These are phyloP conservation scores for Sebastes cheni DNA, from an alignment of 2,797 vertebrate species.

Conservation along the genomic window DNA sequence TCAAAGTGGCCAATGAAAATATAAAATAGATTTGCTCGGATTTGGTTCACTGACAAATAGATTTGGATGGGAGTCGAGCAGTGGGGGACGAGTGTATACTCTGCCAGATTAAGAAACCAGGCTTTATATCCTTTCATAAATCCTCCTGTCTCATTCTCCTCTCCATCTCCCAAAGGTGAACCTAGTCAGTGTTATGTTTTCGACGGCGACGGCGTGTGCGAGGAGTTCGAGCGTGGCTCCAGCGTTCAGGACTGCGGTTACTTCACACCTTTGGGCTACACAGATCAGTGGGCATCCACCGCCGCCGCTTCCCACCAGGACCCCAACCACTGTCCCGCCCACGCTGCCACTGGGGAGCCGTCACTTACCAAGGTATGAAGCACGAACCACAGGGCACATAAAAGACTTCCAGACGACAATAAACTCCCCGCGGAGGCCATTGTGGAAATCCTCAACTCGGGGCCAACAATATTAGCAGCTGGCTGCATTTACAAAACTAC, in stretches of 20 bases:
- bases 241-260: slow-evolving; percentile 90
- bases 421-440: not conserved
- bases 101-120: slow-evolving; percentile 67
- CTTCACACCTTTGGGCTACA: slow-evolving; percentile 86
- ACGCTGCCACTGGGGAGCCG: slow-evolving; percentile 88
- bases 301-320: slow-evolving; percentile 89
- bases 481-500: not conserved
- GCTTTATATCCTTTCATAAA: slow-evolving; percentile 65
- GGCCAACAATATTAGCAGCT: not conserved
- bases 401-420: slow-evolving; percentile 20
- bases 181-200: slow-evolving; percentile 93
- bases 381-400: not conserved
- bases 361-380: slow-evolving; percentile 79
- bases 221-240: slow-evolving; percentile 88
- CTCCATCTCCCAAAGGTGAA: slow-evolving; percentile 82
- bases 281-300: slow-evolving; percentile 90
- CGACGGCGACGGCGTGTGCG: slow-evolving; percentile 89
- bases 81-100: slow-evolving; percentile 38
- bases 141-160: slow-evolving; percentile 42
- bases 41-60: slow-evolving; percentile 69
- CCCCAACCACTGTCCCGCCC: slow-evolving; percentile 83
- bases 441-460: not conserved
- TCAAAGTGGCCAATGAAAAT: slow-evolving; percentile 64
- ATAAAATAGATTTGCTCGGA: slow-evolving; percentile 56
- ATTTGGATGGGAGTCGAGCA: slow-evolving; percentile 56